These are phyloP conservation scores for Sisor rabdophorus DNA, from an alignment of 2,113 vertebrate genomes.

Conservation along the genomic window DNA sequence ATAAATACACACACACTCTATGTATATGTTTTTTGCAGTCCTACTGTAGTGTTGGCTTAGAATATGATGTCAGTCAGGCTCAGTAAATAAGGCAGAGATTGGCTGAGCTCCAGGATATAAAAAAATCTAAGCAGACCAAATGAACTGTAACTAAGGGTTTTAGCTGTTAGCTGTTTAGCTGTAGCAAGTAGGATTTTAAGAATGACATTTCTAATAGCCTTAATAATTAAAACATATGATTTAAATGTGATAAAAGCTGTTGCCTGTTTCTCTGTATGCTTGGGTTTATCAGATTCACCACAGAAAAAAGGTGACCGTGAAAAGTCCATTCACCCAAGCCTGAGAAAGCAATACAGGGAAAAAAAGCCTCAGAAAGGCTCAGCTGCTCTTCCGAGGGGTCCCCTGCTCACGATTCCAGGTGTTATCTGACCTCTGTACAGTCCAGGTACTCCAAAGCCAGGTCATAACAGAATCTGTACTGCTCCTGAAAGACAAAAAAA, in stretches of 20 bases:
- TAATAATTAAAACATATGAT: constrained; percentile 12
- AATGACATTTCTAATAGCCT: constrained; percentile 3
- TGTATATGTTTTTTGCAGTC: constrained; percentile 44
- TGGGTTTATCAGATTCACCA: constrained; percentile 9
- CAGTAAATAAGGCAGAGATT: constrained; percentile 63
- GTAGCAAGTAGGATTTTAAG: background rate
- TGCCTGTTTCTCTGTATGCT: background rate
- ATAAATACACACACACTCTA: constrained; percentile 60
- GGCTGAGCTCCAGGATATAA: constrained; percentile 50
- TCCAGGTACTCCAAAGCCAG: constrained; percentile 74
- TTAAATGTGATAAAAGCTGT: constrained; percentile 13
- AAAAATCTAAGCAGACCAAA: constrained; percentile 34
- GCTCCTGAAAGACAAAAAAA: constrained; percentile 60
- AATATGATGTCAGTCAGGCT: constrained; percentile 45
- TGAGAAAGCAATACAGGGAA: constrained; percentile 18
- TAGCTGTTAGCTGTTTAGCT: background rate
- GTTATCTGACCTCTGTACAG: constrained; percentile 73
- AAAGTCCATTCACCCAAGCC: constrained; percentile 21
- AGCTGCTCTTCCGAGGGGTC: constrained; percentile 13
- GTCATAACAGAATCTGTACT: constrained; percentile 77
- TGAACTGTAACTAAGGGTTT: constrained; percentile 38
- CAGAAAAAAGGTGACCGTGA: constrained; percentile 13
- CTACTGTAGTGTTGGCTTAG: constrained; percentile 7
- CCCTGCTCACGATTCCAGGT: constrained; percentile 32
- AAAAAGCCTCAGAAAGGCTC: constrained; percentile 9